Conservation (phyloP, 2,797 vertebrate species). For the Hybognathus amarus region DNA sequence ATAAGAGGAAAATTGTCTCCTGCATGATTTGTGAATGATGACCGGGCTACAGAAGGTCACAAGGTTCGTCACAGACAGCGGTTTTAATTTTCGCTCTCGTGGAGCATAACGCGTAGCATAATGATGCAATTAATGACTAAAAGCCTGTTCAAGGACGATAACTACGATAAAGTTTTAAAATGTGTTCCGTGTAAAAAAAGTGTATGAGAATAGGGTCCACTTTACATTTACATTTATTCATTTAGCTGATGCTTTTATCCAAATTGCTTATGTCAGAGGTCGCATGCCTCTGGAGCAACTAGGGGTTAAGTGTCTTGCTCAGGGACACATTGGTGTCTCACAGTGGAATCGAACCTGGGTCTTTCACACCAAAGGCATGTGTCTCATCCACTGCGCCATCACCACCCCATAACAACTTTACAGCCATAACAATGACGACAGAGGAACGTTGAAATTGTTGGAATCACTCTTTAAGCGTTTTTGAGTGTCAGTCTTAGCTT, state of each 20-base stretch:
- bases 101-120: neutral
- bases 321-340: no score
- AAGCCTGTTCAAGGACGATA: neutral
- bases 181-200: neutral
- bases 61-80: neutral
- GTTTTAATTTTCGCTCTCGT: neutral
- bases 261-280: no score
- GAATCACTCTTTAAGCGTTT: no score
- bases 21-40: constrained; percentile 11
- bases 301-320: no score
- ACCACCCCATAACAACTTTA: neutral
- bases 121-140: neutral
- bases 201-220: neutral
- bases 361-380: no score
- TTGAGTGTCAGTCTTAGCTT: no score
- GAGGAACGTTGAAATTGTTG: no score
- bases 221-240: neutral
- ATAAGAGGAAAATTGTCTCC: constrained; percentile 7
- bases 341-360: no score
- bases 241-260: no score
- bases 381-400: no score
- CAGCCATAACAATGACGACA: no score
- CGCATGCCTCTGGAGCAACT: no score
- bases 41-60: constrained; percentile 33
- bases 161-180: neutral